These are phyloP conservation scores for Cristatella mucedo DNA, from an alignment of 2,888 invertebrate genomes.

Conservation along the genomic window DNA sequence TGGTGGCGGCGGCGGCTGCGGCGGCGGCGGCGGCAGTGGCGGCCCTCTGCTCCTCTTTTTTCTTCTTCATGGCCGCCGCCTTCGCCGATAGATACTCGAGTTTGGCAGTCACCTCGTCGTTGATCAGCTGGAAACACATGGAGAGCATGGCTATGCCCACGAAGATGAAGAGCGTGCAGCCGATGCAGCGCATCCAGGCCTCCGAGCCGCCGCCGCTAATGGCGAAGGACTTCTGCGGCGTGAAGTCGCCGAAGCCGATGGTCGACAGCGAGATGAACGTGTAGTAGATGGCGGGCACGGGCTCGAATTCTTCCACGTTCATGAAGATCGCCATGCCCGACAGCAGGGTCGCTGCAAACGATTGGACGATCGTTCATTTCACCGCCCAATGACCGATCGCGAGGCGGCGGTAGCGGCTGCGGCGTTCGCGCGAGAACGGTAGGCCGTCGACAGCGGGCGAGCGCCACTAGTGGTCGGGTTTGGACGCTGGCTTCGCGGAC, in stretches of 20 bases:
- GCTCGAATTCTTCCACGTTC: slow-evolving; percentile 35
- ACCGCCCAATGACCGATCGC: no score
- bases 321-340: slow-evolving; percentile 34
- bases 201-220: no score
- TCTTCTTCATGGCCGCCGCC: background rate
- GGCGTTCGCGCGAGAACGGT: no score
- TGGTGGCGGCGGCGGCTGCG: no score
- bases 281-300: slow-evolving; percentile 34
- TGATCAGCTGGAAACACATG: slow-evolving; percentile 38
- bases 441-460: no score
- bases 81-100: slow-evolving; percentile 28
- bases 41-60: background rate
- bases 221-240: no score
- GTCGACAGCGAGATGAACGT: slow-evolving; percentile 38
- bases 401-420: no score
- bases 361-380: no score
- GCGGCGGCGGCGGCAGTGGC: no score
- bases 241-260: slow-evolving; percentile 36
- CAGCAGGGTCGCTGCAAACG: slow-evolving; percentile 23
- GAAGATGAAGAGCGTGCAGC: slow-evolving; percentile 11
- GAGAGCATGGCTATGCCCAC: slow-evolving; percentile 39
- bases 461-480: no score
- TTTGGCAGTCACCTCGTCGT: slow-evolving; percentile 37
- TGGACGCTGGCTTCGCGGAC: no score
- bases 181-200: background rate